Conservation (phyloP, 2,888 invertebrate genomes). For the Tipula helvola region DNA sequence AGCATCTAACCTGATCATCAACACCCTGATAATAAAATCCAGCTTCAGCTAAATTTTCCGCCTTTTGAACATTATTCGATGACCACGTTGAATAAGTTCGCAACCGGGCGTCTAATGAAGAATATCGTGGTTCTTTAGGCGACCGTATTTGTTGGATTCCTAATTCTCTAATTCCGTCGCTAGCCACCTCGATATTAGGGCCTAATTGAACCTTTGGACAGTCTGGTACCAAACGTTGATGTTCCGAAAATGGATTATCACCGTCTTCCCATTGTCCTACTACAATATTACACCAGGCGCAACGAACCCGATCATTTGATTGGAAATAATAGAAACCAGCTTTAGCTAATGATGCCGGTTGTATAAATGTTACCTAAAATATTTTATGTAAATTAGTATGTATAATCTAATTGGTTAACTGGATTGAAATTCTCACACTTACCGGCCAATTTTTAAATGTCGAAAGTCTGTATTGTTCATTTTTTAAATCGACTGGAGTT, state of each 20-base stretch:
- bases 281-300: slow-evolving; percentile 66
- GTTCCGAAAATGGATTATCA: slow-evolving; percentile 71
- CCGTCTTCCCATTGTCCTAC: slow-evolving; percentile 69
- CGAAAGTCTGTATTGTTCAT: slow-evolving; percentile 49
- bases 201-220: slow-evolving; percentile 46
- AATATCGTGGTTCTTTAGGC: slow-evolving; percentile 52
- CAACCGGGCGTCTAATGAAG: slow-evolving; percentile 55
- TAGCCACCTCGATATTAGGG: slow-evolving; percentile 34
- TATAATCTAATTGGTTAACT: not conserved
- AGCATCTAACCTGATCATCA: slow-evolving; percentile 69
- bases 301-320: slow-evolving; percentile 58
- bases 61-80: slow-evolving; percentile 56
- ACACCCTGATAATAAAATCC: slow-evolving; percentile 76
- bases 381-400: not conserved
- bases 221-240: slow-evolving; percentile 63
- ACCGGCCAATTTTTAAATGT: slow-evolving; percentile 68
- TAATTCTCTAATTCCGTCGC: slow-evolving; percentile 40
- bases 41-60: slow-evolving; percentile 65
- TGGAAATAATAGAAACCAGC: slow-evolving; percentile 79
- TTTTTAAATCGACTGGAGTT: slow-evolving; percentile 43
- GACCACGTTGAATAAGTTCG: slow-evolving; percentile 70
- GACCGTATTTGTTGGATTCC: slow-evolving; percentile 39
- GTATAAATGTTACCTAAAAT: slow-evolving; percentile 32
- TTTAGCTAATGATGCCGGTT: slow-evolving; percentile 58
- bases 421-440: slow-evolving; percentile 24